phyloP scores from a whole-genome alignment of 2,888 invertebrate genomes.

The Stegana nigrithorax region DNA sequence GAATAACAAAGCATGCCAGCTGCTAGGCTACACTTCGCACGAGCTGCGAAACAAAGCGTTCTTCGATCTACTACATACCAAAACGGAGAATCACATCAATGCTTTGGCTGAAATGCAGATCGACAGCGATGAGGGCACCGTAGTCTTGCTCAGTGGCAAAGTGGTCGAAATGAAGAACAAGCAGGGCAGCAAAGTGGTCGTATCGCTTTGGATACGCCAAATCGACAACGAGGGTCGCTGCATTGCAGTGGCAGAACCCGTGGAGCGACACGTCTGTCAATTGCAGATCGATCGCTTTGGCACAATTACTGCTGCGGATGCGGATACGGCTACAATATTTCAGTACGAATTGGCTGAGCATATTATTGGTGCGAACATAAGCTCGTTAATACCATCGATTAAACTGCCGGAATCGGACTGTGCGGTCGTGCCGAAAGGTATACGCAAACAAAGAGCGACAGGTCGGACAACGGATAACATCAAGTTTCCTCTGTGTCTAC shows the following conservation, averaged over 20 bases:
- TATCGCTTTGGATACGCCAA: conserved; percentile 76
- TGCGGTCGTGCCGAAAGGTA: conserved; percentile 56
- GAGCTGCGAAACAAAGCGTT: conserved; percentile 67
- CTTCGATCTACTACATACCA: conserved; percentile 71
- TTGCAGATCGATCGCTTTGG: conserved; percentile 52
- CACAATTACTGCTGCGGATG: conserved; percentile 50
- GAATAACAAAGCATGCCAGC: conserved; percentile 76
- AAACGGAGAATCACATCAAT: conserved; percentile 70
- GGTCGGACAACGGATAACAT: conserved; percentile 75
- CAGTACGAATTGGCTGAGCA: conserved; percentile 71
- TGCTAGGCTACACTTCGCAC: conserved; percentile 72
- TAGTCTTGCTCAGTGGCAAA: conserved; percentile 75
- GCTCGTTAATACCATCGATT: conserved; percentile 71
- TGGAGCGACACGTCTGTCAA: conserved; percentile 67
- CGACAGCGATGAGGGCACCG: conserved; percentile 72
- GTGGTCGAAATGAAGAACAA: conserved; percentile 74
- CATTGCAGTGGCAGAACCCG: conserved; percentile 76
- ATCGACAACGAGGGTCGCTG: conserved; percentile 73
- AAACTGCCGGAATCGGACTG: conserved; percentile 67
- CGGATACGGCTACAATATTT: conserved; percentile 71
- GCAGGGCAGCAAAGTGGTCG: conserved; percentile 72
- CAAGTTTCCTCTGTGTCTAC: conserved; percentile 74
- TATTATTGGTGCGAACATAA: conserved; percentile 70
- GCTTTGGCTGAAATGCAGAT: conserved; percentile 71
- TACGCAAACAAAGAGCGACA: conserved; percentile 75